Conservation (phyloP, 2,113 vertebrate genomes). For the Excalfactoria chinensis region DNA sequence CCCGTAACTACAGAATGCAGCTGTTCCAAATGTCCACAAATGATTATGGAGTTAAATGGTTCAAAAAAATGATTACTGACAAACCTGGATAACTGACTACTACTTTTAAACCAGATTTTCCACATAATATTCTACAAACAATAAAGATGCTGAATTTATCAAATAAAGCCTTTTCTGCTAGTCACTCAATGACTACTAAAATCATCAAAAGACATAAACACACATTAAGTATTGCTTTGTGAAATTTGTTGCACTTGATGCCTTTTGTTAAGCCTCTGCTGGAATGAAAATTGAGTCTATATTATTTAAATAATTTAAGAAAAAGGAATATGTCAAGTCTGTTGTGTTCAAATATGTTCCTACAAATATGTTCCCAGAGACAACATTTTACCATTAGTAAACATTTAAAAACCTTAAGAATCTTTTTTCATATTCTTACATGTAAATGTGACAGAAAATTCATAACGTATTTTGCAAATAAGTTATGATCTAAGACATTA, state of each 20-base stretch:
- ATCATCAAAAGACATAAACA: background rate
- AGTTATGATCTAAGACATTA: background rate
- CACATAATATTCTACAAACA: background rate
- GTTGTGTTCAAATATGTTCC: constrained; percentile 30
- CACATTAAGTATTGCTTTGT: background rate
- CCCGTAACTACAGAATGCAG: background rate
- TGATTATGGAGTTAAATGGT: background rate
- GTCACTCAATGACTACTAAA: constrained; percentile 7
- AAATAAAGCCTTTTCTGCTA: constrained; percentile 10
- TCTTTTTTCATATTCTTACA: background rate
- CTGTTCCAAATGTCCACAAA: background rate
- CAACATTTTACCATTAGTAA: background rate
- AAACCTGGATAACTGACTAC: background rate
- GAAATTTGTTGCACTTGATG: constrained; percentile 46
- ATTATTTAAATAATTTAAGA: constrained; percentile 20
- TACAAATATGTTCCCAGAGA: background rate
- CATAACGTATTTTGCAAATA: constrained; percentile 42
- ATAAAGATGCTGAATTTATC: background rate
- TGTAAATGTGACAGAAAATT: background rate
- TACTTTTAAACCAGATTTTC: background rate
- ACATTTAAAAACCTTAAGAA: background rate
- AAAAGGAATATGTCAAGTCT: background rate
- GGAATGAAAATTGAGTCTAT: constrained; percentile 18
- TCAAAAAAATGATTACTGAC: background rate
- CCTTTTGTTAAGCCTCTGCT: constrained; percentile 27